Conservation (phyloP, 1,140 invertebrate genomes). For the Papilio dardanus region DNA sequence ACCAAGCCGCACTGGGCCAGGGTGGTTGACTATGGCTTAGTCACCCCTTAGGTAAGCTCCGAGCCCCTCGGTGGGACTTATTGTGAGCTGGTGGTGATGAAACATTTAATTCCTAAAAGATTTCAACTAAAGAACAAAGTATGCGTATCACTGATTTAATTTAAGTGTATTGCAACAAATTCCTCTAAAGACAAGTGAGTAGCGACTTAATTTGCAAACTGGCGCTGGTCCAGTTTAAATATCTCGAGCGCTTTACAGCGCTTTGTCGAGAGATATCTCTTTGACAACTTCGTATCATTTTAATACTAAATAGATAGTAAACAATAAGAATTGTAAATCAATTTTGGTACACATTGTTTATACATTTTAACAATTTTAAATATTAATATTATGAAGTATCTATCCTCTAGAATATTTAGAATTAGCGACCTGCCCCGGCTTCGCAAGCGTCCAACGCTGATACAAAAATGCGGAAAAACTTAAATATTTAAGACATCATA, state of each 20-base stretch:
- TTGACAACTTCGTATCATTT: not conserved
- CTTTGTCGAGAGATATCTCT: constrained; percentile 18
- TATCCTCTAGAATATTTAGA: too few relatives aligned
- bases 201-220: constrained; percentile 22
- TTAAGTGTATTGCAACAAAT: constrained; percentile 1
- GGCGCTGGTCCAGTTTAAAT: constrained; percentile 19
- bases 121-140: not conserved
- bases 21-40: too few relatives aligned
- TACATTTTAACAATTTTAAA: not conserved
- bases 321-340: not conserved
- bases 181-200: constrained; percentile 6
- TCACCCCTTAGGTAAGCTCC: too few relatives aligned
- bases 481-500: too few relatives aligned
- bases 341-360: not conserved
- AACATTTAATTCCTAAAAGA: too few relatives aligned
- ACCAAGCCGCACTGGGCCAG: too few relatives aligned
- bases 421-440: too few relatives aligned
- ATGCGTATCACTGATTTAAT: not conserved
- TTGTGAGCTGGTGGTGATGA: too few relatives aligned
- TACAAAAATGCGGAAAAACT: too few relatives aligned
- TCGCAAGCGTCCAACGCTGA: too few relatives aligned
- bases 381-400: not conserved
- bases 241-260: not conserved
- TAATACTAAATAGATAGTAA: not conserved
- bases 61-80: too few relatives aligned